Evolutionary conservation across 30 jellyfish, hydroid and myxozoan species (phyloP).

Genomic region (Clytia hemisphaerica): DNA sequence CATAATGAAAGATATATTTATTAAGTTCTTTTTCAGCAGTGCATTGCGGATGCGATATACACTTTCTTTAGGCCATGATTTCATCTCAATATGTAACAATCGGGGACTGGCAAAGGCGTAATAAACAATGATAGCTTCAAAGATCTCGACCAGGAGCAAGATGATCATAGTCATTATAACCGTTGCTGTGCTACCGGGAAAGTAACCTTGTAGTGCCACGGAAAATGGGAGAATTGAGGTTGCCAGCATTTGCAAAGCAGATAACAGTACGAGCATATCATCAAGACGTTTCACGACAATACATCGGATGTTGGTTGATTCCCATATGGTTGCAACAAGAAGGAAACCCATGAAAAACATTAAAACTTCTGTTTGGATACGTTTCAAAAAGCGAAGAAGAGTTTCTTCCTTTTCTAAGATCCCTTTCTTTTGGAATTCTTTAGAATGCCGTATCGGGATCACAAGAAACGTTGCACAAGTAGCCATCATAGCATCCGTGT

Average conservation of each 20-base stretch:
- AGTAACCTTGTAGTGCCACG: conserved; percentile 28
- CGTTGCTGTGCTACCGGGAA: conserved; percentile 20
- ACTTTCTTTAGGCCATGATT: conserved; percentile 15
- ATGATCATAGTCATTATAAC: background rate
- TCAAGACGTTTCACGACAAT: conserved; percentile 17
- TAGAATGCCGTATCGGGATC: background rate
- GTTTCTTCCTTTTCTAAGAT: too few species aligned
- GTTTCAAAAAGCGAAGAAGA: too few species aligned
- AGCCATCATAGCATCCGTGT: background rate
- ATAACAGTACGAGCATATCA: conserved; percentile 20
- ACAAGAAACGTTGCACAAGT: conserved; percentile 6
- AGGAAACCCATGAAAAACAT: conserved; percentile 35
- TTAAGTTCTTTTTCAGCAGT: background rate
- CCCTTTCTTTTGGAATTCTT: too few species aligned
- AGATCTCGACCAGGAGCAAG: conserved; percentile 14
- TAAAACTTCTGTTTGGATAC: too few species aligned
- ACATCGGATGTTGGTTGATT: conserved; percentile 27
- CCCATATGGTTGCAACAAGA: conserved; percentile 31
- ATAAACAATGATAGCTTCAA: background rate
- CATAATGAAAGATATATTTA: conserved; percentile 3
- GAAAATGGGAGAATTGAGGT: conserved; percentile 28
- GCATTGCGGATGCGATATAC: conserved; percentile 17
- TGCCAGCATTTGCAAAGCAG: conserved; percentile 10
- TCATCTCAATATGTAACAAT: conserved; percentile 16
- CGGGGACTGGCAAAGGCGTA: conserved; percentile 25